phyloP scores from a whole-genome alignment of 2,888 invertebrate genomes.

The Epinotia demarniana region DNA sequence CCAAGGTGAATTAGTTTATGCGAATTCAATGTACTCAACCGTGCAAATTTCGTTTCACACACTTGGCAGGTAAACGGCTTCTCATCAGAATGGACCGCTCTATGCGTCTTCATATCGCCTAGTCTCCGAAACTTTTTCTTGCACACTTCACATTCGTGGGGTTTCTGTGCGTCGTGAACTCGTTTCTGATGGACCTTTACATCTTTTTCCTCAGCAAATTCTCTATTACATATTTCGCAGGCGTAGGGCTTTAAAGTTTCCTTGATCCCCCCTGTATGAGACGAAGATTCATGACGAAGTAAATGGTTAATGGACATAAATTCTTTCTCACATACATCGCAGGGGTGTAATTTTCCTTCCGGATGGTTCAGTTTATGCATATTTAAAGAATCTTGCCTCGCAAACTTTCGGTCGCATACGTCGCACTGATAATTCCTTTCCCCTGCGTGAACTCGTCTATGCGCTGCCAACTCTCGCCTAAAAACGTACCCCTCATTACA shows the following conservation, averaged over 20 bases:
- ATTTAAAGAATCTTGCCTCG: not conserved
- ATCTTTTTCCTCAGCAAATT: not conserved
- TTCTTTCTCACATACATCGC: not conserved
- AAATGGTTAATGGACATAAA: conserved; percentile 4
- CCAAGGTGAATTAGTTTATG: not conserved
- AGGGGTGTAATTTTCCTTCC: not conserved
- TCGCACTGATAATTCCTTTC: not conserved
- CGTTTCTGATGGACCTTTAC: not conserved
- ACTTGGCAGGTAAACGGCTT: not conserved
- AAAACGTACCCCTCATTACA: conserved; percentile 1
- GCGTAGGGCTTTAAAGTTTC: not conserved
- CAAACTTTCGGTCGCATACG: not conserved
- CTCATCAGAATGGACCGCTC: not conserved
- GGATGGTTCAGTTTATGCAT: not conserved
- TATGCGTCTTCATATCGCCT: not conserved
- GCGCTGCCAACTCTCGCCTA: not conserved
- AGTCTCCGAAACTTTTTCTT: not conserved
- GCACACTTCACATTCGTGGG: not conserved
- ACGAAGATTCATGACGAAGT: not conserved
- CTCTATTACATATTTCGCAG: not conserved
- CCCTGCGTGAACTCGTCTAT: not conserved
- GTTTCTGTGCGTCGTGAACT: not conserved
- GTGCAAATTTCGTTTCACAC: not conserved
- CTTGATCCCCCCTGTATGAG: not conserved
- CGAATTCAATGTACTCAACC: not conserved